Evolutionary conservation across 2,888 invertebrate genomes (phyloP), one percentile per base, ranked within the genome.

Genomic region (Dendrolimus houi): DNA sequence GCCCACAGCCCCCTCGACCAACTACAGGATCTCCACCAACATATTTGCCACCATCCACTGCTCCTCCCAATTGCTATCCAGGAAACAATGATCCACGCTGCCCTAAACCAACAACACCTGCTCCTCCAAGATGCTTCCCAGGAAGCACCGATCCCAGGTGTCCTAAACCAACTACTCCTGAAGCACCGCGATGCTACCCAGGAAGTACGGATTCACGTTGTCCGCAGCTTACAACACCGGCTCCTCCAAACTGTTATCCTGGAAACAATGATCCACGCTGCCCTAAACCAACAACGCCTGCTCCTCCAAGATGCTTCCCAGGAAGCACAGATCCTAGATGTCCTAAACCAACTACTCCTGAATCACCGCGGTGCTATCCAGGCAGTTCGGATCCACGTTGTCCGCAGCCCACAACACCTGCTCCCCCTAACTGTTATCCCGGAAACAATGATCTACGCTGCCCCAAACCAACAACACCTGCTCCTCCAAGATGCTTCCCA

Each of bases 331-430:
- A 61, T 10, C 41, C 59, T 0, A 58, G 65, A 2, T 65, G 65
- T 53, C 65, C 65, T 29, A 53, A 56, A 13, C 63, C 61, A 2
- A 62, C 62, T 7, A 62, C 62, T 2, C 59, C 61, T 0, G 67
- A 56, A 1, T 68, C 75, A 9, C 75, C 72, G 0, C 62, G 56
- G 7, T 76, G 89, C 52, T 86, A 66, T 59, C 84, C 87, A 0
- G 87, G 87, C 0, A 74, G 78, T 0, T 68, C 17, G 0, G 84
- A 90, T 62, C 80, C 83, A 1, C 64, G 79, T 8, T 85, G 85
- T 59, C 80, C 80, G 0, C 65, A 65, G 58, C 75, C 79, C 0
- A 66, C 65, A 0, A 65, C 64, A 0, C 64, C 66, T 8, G 60
- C 41, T 0, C 62, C 62, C 1, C 65, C 64, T 0, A 17, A 47